Percentiles rank a stretch among this genome's conserved stretches.
These are phyloP conservation scores for Corythaixoides concolor DNA, from an alignment of 2,113 vertebrate genomes.

Conservation along the genomic window DNA sequence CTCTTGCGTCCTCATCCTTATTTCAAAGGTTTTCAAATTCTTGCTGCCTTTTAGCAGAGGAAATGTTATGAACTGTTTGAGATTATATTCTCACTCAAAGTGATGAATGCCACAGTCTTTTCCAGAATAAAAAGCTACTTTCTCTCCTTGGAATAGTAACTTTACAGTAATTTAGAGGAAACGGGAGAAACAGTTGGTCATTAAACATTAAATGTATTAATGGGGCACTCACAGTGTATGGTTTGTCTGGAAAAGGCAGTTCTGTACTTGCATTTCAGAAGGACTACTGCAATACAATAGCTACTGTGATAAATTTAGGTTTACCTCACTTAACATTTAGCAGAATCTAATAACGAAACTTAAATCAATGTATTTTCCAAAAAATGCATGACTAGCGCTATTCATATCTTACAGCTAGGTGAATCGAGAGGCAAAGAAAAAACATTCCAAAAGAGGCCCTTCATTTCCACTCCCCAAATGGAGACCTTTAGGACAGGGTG, in stretches of 20 bases:
- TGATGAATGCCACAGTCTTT: constrained; percentile 45
- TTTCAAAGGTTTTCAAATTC: constrained; percentile 8
- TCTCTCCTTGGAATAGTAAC: constrained; percentile 50
- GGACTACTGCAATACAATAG: constrained; percentile 17
- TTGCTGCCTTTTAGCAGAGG: neutral
- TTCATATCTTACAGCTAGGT: constrained; percentile 6
- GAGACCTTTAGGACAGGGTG: neutral
- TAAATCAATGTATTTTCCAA: neutral
- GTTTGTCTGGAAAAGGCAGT: constrained; percentile 30
- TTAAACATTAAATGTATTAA: constrained; percentile 52
- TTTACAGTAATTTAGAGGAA: constrained; percentile 56
- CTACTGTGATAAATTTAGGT: constrained; percentile 19
- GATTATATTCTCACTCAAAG: constrained; percentile 14
- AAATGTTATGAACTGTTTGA: constrained; percentile 43
- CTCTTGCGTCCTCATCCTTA: neutral
- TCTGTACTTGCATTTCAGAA: constrained; percentile 27
- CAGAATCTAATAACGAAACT: constrained; percentile 17
- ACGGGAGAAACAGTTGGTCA: constrained; percentile 45
- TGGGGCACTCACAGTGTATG: constrained; percentile 1
- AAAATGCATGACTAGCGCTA: constrained; percentile 20
- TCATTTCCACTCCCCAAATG: neutral
- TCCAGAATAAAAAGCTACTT: constrained; percentile 55
- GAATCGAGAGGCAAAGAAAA: neutral
- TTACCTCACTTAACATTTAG: constrained; percentile 12
- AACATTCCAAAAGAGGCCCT: constrained; percentile 34